Percentiles rank a stretch among this genome's conserved stretches.
Evolutionary conservation across 1,140 invertebrate species (phyloP).

Genomic region (Armadillidium nasatum): DNA sequence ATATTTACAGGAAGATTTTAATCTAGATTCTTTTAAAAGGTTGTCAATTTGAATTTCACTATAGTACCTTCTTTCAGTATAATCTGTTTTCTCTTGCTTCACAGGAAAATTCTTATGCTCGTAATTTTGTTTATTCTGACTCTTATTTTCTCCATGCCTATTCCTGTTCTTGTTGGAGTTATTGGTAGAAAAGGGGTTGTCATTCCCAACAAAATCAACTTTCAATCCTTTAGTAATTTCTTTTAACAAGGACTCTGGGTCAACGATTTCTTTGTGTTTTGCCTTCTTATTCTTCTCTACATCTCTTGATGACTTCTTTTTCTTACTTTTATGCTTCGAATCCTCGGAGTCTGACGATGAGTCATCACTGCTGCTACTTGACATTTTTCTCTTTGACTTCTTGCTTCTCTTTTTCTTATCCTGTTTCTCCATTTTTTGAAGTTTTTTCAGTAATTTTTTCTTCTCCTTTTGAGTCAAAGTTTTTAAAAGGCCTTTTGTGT

Average conservation of each 20-base stretch:
- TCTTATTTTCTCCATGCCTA: no score
- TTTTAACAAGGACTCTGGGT: conserved; percentile 35
- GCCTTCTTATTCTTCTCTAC: conserved; percentile 34
- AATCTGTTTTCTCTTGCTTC: no score
- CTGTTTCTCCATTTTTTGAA: conserved; percentile 59
- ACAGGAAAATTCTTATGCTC: no score
- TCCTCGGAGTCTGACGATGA: conserved; percentile 44
- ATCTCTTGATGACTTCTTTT: conserved; percentile 41
- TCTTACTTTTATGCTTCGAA: conserved; percentile 46
- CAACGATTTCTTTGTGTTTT: conserved; percentile 30
- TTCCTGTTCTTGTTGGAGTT: neutral
- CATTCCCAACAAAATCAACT: conserved; percentile 38
- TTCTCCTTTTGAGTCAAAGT: conserved; percentile 81
- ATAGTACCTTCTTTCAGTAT: no score
- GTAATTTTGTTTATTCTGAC: no score
- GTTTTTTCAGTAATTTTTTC: conserved; percentile 78
- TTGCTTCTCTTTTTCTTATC: conserved; percentile 52
- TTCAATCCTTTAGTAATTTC: conserved; percentile 42
- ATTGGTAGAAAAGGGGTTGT: conserved; percentile 27
- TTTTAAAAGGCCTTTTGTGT: conserved; percentile 70
- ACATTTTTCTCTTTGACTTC: conserved; percentile 56
- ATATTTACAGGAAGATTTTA: no score
- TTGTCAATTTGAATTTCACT: no score
- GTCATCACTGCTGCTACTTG: conserved; percentile 45
- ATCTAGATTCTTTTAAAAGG: no score